These are phyloP conservation scores for Gopherus evgoodei DNA, from an alignment of 2,113 vertebrate genomes.

Conservation along the genomic window DNA sequence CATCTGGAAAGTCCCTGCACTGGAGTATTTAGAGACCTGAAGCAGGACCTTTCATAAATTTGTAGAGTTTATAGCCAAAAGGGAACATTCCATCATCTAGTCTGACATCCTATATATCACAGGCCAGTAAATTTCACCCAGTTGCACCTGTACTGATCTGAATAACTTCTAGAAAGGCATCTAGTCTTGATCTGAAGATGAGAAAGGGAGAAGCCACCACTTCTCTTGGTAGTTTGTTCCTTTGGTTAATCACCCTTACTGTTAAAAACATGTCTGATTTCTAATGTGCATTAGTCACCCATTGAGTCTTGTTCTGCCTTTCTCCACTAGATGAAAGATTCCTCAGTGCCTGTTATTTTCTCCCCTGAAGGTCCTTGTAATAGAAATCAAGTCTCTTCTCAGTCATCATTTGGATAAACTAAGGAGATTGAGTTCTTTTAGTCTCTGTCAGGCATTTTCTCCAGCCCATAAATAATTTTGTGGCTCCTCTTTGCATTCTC, in stretches of 20 bases:
- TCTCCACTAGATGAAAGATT: background rate
- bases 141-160: background rate
- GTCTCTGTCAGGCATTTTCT: slow-evolving; percentile 66
- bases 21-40: background rate
- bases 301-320: background rate
- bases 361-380: background rate
- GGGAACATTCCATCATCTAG: background rate
- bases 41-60: background rate
- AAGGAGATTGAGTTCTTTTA: background rate
- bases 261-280: background rate
- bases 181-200: background rate
- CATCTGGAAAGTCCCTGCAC: no score
- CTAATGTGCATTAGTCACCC: background rate
- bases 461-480: slow-evolving; percentile 53
- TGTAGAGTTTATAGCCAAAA: background rate
- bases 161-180: background rate
- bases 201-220: background rate
- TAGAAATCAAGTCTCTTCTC: background rate
- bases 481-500: background rate
- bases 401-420: background rate
- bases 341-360: background rate
- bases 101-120: background rate
- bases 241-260: background rate
- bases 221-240: background rate
- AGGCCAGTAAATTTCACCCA: background rate